A percentile compares a stretch with the other conserved stretches of the same genome.
These are phyloP conservation scores for Tenthredo scrophulariae DNA, from an alignment of 2,888 invertebrate species.

Conservation along the genomic window DNA sequence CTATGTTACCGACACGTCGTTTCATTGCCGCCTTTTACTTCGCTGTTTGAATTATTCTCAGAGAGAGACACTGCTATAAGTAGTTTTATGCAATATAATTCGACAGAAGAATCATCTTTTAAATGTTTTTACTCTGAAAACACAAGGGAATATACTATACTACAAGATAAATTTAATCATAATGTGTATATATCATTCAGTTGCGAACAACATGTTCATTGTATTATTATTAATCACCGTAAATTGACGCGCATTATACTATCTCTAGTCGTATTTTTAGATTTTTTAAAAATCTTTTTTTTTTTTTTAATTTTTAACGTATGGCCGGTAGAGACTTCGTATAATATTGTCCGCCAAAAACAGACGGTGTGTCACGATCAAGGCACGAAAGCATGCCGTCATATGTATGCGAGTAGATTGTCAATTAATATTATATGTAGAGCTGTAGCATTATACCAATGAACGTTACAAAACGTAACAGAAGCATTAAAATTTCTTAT, in stretches of 20 bases:
- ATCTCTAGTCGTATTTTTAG: not conserved
- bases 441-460: not conserved
- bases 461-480: not conserved
- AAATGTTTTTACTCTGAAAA: not conserved
- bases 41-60: not conserved
- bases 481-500: not conserved
- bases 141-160: not conserved
- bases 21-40: not conserved
- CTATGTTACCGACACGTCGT: not conserved
- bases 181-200: not conserved
- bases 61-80: not conserved
- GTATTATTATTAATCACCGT: not conserved
- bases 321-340: not conserved
- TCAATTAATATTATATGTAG: not conserved
- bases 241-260: not conserved
- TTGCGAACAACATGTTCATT: not conserved
- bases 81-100: too few relatives aligned
- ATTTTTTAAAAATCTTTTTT: too few relatives aligned
- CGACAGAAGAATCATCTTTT: not conserved
- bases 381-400: not conserved
- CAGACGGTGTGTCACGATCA: conserved; percentile 10
- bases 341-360: not conserved
- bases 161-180: conserved; percentile 4
- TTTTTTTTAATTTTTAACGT: not conserved
- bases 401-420: not conserved